These are phyloP conservation scores for Echeneis naucrates DNA, from an alignment of 2,797 vertebrate genomes.

Conservation along the genomic window DNA sequence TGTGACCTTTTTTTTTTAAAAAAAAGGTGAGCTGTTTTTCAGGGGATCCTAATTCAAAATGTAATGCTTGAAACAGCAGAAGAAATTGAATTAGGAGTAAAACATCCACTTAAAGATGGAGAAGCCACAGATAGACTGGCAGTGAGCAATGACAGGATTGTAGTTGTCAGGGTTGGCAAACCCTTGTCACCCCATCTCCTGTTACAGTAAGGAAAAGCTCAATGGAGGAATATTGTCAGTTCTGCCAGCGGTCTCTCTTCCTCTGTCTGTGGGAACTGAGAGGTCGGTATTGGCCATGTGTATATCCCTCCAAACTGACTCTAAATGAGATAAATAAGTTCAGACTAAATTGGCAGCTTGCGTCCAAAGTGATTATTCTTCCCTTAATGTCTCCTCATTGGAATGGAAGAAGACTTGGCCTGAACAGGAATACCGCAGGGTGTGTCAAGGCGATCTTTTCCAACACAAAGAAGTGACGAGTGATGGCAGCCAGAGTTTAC, in stretches of 20 bases:
- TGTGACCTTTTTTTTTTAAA: constrained; percentile 32
- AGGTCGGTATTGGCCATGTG: constrained; percentile 62
- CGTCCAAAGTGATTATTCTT: constrained; percentile 77
- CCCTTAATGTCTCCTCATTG: constrained; percentile 75
- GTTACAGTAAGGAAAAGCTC: constrained; percentile 71
- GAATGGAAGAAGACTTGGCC: constrained; percentile 75
- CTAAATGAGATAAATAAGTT: constrained; percentile 80
- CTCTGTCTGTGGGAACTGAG: constrained; percentile 67
- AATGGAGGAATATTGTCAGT: constrained; percentile 59
- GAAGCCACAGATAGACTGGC: constrained; percentile 65
- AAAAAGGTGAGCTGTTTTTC: constrained; percentile 40
- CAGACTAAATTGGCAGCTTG: constrained; percentile 77
- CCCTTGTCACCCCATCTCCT: constrained; percentile 64
- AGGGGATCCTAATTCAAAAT: constrained; percentile 53
- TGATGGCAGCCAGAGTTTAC: constrained; percentile 79
- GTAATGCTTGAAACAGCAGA: constrained; percentile 60
- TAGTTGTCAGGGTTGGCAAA: constrained; percentile 73
- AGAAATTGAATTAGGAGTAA: constrained; percentile 64
- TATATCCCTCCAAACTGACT: constrained; percentile 69
- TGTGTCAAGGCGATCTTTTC: constrained; percentile 69
- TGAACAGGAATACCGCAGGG: constrained; percentile 59
- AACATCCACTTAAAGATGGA: constrained; percentile 37
- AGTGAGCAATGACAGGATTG: constrained; percentile 65
- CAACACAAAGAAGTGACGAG: constrained; percentile 79
- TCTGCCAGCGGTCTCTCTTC: constrained; percentile 62